Conservation (phyloP, 2,797 vertebrate species). For the Orientallactaga sibirica region DNA sequence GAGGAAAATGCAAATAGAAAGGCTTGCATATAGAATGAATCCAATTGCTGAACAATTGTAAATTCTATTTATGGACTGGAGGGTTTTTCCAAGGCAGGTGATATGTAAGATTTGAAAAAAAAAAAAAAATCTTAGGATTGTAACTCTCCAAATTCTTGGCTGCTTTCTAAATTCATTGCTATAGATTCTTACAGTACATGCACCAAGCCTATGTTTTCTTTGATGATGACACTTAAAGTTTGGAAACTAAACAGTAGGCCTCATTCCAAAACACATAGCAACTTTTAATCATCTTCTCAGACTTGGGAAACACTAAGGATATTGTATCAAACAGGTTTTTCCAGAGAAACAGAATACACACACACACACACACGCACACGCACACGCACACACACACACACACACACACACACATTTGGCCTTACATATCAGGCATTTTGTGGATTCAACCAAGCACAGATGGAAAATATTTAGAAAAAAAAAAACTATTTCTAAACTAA, state of each 20-base stretch:
- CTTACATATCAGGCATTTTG: neutral
- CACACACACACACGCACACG: neutral
- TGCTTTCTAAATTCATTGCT: slow-evolving; percentile 56
- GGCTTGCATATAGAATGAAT: slow-evolving; percentile 56
- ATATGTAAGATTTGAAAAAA: slow-evolving; percentile 42
- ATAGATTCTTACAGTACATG: neutral
- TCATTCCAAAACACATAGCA: slow-evolving; percentile 31
- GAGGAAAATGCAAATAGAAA: slow-evolving; percentile 68
- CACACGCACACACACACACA: neutral
- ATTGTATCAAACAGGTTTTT: neutral
- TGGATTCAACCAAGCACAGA: neutral
- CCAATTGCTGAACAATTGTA: slow-evolving; percentile 49
- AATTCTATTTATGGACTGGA: slow-evolving; percentile 69
- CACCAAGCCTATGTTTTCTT: neutral
- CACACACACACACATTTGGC: neutral
- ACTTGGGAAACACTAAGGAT: neutral
- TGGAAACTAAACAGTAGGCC: slow-evolving; percentile 45
- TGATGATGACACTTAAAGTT: slow-evolving; percentile 16
- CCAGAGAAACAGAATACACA: slow-evolving; percentile 19
- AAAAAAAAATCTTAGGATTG: neutral
- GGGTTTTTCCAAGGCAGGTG: slow-evolving; percentile 24
- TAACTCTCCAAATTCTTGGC: slow-evolving; percentile 40
- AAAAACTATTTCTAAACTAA: neutral
- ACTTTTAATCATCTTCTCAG: slow-evolving; percentile 24
- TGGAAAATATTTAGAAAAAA: neutral